A percentile compares a stretch with the other conserved stretches of the same genome.
phyloP scores from a whole-genome alignment of 2,113 vertebrate species.

The Corydoras maculifer region DNA sequence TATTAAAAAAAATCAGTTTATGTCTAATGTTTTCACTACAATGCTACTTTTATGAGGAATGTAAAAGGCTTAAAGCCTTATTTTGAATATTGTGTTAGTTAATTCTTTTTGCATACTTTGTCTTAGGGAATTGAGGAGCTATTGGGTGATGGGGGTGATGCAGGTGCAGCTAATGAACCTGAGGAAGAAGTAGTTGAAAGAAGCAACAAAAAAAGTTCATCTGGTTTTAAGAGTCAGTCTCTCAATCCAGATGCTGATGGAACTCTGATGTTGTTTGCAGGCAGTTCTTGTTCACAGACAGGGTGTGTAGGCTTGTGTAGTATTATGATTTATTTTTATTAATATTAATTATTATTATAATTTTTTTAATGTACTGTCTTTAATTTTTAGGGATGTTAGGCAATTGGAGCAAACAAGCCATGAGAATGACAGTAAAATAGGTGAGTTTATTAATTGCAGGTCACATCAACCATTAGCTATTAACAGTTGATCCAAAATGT shows the following conservation, averaged over 20 bases:
- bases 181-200: conserved; percentile 59
- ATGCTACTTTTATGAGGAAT: too few relatives aligned
- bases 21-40: too few relatives aligned
- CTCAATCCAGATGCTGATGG: conserved; percentile 70
- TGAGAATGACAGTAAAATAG: conserved; percentile 57
- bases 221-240: conserved; percentile 48
- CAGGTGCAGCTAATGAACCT: conserved; percentile 58
- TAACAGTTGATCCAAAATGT: neutral
- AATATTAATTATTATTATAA: neutral
- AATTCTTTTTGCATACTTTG: neutral
- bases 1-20: too few relatives aligned
- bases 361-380: neutral
- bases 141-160: conserved; percentile 62
- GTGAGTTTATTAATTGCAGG: conserved; percentile 45
- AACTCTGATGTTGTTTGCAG: conserved; percentile 80
- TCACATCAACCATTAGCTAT: neutral
- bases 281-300: conserved; percentile 82
- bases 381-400: conserved; percentile 52
- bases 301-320: conserved; percentile 56
- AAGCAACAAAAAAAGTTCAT: conserved; percentile 57
- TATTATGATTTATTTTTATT: too few relatives aligned
- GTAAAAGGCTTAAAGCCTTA: neutral
- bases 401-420: conserved; percentile 49
- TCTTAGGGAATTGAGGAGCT: conserved; percentile 73
- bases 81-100: neutral